Evolutionary conservation across 2,113 vertebrate species (phyloP).

Genomic region (Plestiodon gilberti): DNA sequence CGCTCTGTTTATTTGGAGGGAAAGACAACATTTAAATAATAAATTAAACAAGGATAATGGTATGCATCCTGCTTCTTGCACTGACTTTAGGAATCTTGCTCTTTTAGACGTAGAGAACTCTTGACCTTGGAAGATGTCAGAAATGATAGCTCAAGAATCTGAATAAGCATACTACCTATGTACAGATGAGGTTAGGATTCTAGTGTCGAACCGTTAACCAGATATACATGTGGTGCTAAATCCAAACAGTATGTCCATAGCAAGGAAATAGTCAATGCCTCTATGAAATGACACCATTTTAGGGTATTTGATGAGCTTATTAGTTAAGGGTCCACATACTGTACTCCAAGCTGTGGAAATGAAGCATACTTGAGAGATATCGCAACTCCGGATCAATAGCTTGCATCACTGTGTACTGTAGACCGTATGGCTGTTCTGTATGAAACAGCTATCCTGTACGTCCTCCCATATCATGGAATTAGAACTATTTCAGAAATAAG

Average conservation of each 20-base stretch:
- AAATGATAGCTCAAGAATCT: background rate
- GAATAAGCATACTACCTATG: background rate
- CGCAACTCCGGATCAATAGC: background rate
- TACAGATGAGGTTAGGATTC: background rate
- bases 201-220: background rate
- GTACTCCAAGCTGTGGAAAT: background rate
- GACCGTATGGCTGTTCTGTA: too few species aligned
- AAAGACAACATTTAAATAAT: too few species aligned
- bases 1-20: too few species aligned
- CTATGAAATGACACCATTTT: background rate
- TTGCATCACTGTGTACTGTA: background rate
- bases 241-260: background rate
- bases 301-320: background rate
- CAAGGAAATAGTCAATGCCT: background rate
- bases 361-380: background rate
- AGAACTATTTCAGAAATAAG: background rate
- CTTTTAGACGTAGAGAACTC: background rate
- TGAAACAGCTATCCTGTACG: background rate
- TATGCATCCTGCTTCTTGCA: background rate
- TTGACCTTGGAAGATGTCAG: background rate
- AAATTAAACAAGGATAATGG: too few species aligned
- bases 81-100: background rate
- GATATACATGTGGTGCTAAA: background rate
- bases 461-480: background rate
- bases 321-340: background rate